phyloP scores from a whole-genome alignment of 53 echinoderm and acorn worm genomes.

The Actinopyga echinites region DNA sequence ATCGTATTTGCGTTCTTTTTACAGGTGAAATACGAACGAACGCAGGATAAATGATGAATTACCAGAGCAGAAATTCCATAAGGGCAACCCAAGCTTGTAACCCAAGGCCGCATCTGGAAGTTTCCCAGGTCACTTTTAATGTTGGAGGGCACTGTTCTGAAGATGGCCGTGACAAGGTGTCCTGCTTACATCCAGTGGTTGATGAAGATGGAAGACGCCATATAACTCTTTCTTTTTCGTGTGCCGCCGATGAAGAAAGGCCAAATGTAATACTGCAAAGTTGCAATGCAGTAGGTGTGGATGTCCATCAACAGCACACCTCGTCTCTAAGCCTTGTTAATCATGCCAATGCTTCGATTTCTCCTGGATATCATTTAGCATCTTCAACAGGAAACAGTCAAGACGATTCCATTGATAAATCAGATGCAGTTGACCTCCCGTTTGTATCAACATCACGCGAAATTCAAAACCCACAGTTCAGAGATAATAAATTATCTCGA shows the following conservation, averaged over 20 bases:
- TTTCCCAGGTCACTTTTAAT: conserved; percentile 18
- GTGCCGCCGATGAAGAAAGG: not conserved
- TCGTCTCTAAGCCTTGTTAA: not conserved
- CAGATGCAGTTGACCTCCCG: conserved; percentile 36
- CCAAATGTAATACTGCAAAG: conserved; percentile 1
- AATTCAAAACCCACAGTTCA: conserved; percentile 12
- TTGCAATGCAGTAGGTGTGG: conserved; percentile 1
- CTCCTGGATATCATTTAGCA: not conserved
- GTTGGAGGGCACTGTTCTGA: not conserved
- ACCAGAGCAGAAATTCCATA: not conserved
- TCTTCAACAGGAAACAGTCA: not conserved
- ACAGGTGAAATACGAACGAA: no score
- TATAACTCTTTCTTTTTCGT: not conserved
- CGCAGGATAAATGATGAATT: no score
- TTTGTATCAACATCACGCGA: conserved; percentile 23
- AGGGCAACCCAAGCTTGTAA: not conserved
- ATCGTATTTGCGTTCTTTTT: no score
- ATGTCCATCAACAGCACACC: not conserved
- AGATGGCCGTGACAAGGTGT: not conserved
- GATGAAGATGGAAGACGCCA: not conserved
- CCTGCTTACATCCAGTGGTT: not conserved
- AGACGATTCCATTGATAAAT: conserved; percentile 24
- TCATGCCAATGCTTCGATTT: not conserved
- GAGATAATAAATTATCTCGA: conserved; percentile 34
- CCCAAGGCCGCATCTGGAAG: not conserved